These are phyloP conservation scores for Perdix hodgsoniae DNA, from an alignment of 2,797 vertebrate genomes.

Conservation along the genomic window DNA sequence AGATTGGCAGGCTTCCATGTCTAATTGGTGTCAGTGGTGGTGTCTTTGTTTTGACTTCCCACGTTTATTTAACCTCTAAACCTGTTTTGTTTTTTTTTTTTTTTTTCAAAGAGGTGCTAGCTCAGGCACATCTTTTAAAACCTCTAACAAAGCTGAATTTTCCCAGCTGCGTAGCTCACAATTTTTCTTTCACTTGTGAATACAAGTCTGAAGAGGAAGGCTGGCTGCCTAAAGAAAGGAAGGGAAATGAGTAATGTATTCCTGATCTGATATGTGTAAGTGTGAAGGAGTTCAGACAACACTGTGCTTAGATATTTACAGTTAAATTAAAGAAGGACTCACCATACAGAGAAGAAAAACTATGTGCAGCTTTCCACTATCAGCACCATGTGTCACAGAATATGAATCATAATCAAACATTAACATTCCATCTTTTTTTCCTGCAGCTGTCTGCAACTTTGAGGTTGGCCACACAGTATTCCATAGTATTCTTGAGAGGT, in stretches of 20 bases:
- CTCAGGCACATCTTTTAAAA: constrained; percentile 25
- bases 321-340: background rate
- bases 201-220: background rate
- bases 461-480: background rate
- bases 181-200: background rate
- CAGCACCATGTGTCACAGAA: background rate
- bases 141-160: background rate
- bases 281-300: background rate
- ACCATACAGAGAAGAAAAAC: background rate
- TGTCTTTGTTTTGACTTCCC: constrained; percentile 70
- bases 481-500: background rate
- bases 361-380: background rate
- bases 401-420: background rate
- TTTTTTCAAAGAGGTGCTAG: constrained; percentile 38
- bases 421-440: background rate
- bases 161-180: background rate
- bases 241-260: constrained; percentile 22
- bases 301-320: background rate
- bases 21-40: background rate
- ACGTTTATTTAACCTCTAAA: constrained; percentile 46
- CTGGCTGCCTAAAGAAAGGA: background rate
- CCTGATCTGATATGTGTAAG: background rate
- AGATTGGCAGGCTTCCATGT: constrained; percentile 31
- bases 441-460: background rate
- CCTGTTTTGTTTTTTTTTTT: too few relatives aligned